Percentiles rank a stretch among this genome's conserved stretches.
Evolutionary conservation across 2,113 vertebrate species (phyloP).

Genomic region (Deroptyus accipitrinus): DNA sequence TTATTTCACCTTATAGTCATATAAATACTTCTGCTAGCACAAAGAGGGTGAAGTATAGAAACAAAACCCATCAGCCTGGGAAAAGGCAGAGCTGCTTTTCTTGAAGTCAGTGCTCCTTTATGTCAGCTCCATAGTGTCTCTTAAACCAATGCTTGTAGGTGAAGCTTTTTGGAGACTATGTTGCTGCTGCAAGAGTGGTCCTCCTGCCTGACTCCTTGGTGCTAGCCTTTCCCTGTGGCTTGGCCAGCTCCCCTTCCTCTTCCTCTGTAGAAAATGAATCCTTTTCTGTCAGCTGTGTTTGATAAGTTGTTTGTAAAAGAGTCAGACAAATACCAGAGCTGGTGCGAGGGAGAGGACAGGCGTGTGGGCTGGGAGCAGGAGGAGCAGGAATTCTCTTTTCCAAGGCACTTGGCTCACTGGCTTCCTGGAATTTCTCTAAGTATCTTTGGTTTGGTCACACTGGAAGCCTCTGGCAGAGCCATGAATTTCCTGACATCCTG

Average conservation of each 20-base stretch:
- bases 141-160: neutral
- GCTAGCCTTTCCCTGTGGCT: neutral
- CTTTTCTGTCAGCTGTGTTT: neutral
- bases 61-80: neutral
- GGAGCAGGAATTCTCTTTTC: neutral
- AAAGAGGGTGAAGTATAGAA: neutral
- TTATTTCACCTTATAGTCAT: neutral
- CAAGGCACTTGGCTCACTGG: neutral
- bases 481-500: neutral
- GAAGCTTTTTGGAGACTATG: neutral
- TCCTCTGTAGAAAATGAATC: neutral
- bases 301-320: neutral
- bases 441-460: neutral
- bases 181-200: neutral
- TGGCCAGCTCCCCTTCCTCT: neutral
- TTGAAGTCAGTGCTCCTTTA: neutral
- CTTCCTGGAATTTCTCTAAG: neutral
- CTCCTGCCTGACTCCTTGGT: neutral
- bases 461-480: neutral
- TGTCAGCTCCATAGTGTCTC: neutral
- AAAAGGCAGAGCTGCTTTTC: neutral
- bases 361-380: fast-evolving
- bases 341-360: neutral
- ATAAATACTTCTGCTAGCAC: neutral
- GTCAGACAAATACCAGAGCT: neutral